Conservation (phyloP, 2,113 vertebrate species). For the Nansenia antarctica region DNA sequence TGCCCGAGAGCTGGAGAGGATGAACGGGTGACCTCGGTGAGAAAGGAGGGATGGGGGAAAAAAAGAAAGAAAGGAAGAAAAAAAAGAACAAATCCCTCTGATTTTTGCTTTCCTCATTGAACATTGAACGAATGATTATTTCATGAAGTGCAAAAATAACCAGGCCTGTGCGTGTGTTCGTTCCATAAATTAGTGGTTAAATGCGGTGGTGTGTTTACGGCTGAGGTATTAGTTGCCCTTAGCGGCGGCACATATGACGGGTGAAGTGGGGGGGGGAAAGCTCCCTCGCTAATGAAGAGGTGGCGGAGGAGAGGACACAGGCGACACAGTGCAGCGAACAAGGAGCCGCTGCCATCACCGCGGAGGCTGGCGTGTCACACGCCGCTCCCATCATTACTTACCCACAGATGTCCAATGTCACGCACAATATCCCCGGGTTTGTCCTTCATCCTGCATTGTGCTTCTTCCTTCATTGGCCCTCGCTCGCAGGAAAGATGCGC, state of each 20-base stretch:
- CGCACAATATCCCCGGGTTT: conserved; percentile 64
- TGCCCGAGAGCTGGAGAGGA: conserved; percentile 38
- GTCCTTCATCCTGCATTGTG: conserved; percentile 70
- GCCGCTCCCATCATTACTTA: conserved; percentile 58
- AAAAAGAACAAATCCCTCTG: conserved; percentile 23
- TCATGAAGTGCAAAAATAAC: conserved; percentile 51
- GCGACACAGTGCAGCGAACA: conserved; percentile 48
- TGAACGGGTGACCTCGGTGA: conserved; percentile 47
- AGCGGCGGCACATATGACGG: conserved; percentile 6
- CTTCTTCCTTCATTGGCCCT: conserved; percentile 52
- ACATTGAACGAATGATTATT: conserved; percentile 37
- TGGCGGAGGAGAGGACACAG: conserved; percentile 34
- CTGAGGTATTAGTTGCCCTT: conserved; percentile 23
- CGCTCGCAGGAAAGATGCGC: conserved; percentile 61
- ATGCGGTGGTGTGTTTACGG: conserved; percentile 36
- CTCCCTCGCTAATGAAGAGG: conserved; percentile 55
- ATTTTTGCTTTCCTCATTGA: conserved; percentile 42
- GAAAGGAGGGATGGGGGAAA: conserved; percentile 11
- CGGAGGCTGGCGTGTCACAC: conserved; percentile 47
- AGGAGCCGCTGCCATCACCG: conserved; percentile 41
- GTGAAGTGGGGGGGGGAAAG: conserved; percentile 25
- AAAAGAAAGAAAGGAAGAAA: conserved; percentile 5
- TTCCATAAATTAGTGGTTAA: conserved; percentile 45
- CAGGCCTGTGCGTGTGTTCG: conserved; percentile 26
- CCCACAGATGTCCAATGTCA: conserved; percentile 62